phyloP scores from a whole-genome alignment of 1,140 invertebrate genomes.

The Dendrolimus kikuchii region DNA sequence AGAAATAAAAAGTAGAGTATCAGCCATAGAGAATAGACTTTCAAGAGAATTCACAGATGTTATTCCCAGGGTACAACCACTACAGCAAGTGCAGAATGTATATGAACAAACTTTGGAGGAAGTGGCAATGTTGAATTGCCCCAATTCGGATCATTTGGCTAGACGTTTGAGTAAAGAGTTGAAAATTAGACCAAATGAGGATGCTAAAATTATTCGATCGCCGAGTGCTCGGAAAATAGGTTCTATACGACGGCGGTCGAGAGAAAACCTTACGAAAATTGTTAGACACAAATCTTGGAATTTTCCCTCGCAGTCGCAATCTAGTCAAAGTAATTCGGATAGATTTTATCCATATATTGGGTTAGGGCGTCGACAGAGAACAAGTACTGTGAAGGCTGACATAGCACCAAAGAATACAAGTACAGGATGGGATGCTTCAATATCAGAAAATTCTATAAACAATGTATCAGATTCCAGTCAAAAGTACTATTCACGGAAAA shows the following conservation, averaged over 20 bases:
- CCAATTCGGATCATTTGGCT: conserved; percentile 79
- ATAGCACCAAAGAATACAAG: conserved; percentile 18
- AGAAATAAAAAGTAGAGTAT: conserved; percentile 81
- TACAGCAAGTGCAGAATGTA: conserved; percentile 76
- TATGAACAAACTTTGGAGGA: conserved; percentile 83
- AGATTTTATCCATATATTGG: conserved; percentile 59
- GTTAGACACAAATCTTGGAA: conserved; percentile 66
- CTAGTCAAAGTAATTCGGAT: conserved; percentile 33
- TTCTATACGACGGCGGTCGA: conserved; percentile 78
- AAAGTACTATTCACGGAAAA: conserved; percentile 51
- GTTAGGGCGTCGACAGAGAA: conserved; percentile 34
- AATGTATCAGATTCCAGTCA: conserved; percentile 38
- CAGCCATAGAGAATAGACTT: conserved; percentile 79
- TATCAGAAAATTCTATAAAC: conserved; percentile 33
- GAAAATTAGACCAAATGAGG: conserved; percentile 78
- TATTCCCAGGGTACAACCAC: conserved; percentile 52
- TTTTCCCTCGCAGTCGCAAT: conserved; percentile 45
- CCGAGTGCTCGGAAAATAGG: conserved; percentile 87
- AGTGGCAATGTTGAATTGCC: conserved; percentile 74
- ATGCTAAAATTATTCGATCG: conserved; percentile 82
- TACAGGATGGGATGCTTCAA: conserved; percentile 38
- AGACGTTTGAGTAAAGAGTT: conserved; percentile 80
- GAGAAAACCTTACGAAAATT: conserved; percentile 63
- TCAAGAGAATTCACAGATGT: conserved; percentile 78
- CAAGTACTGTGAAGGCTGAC: conserved; percentile 35